Evolutionary conservation across 2,888 invertebrate genomes (phyloP), one percentile per base, ranked within the genome.

Genomic region (Mythimna vitellina): DNA sequence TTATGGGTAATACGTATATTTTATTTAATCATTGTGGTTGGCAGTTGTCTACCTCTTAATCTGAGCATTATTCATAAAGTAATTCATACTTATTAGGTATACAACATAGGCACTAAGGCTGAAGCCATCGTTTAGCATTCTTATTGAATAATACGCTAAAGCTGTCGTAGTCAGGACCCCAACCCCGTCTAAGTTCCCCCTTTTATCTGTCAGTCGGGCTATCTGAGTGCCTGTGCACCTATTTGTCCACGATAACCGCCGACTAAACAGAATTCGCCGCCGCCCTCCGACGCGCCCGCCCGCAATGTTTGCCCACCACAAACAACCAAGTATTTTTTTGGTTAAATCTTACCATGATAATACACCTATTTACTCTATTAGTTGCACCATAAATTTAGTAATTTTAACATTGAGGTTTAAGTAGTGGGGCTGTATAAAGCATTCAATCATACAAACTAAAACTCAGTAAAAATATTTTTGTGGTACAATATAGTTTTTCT

Each of bases 161-260:
- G 32, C 49, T 66, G 46, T 56, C 20, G n/a, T 25, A 49, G 56
- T 14, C 35, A 20, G 3, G 38, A 66, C 76, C 76, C 73, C 38
- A 32, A 35, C 22, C 78, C 64, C 46, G 65, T 79, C 65, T 69
- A 76, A 70, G 65, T 73, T 72, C 75, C 54, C 65, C 65, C 35
- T 67, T 81, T 85, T 88, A 87, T 86, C 86, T 87, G 82, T 83
- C 80, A 82, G 76, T 74, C 61, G 77, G 77, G 73, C 82, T 88
- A 87, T 87, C 88, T 86, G 79, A 84, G 83, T 86, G 85, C 75
- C 73, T 86, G 81, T 87, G 86, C 83, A 88, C 81, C 85, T 94
- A 93, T 95, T 95, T 95, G 92, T 88, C 88, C 81, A 89, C 88
- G 95, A 95, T 95, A 95, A 93, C 91, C 89, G 88, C 86, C 89